Percentiles rank a stretch among this genome's conserved stretches.
phyloP scores from a whole-genome alignment of 2,888 invertebrate species.

The Drosophila helvetica region DNA sequence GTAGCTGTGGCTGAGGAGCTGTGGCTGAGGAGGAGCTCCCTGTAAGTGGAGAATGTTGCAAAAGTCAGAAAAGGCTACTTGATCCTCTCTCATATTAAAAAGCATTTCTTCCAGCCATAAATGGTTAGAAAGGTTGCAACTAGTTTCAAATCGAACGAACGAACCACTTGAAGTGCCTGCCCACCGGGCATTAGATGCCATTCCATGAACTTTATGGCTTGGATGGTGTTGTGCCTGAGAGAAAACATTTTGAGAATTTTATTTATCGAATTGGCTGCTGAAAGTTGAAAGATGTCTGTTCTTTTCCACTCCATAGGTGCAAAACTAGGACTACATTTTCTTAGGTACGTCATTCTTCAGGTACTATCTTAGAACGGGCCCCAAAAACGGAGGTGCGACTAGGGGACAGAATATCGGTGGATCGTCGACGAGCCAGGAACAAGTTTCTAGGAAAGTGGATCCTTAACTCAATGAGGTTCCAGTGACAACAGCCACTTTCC shows the following conservation, averaged over 20 bases:
- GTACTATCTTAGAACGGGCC: no score
- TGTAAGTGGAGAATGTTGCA: constrained; percentile 25
- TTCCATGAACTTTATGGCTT: constrained; percentile 17
- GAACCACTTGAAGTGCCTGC: constrained; percentile 16
- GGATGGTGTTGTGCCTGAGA: not conserved
- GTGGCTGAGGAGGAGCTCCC: not conserved
- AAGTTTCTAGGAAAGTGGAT: no score
- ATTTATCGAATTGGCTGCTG: not conserved
- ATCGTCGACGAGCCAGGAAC: no score
- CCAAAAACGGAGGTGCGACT: no score
- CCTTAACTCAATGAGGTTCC: no score
- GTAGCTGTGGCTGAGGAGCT: not conserved
- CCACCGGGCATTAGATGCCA: constrained; percentile 13
- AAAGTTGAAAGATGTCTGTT: not conserved
- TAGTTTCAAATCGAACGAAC: not conserved
- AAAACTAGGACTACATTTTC: not conserved
- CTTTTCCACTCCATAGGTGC: not conserved
- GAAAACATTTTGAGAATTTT: not conserved
- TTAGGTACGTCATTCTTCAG: no score
- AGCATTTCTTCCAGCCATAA: constrained; percentile 30
- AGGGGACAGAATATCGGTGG: no score
- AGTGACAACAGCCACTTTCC: no score
- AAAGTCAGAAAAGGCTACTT: constrained; percentile 27
- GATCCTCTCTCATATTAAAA: constrained; percentile 44
- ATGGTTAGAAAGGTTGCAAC: constrained; percentile 34